Conservation (phyloP, 2,797 vertebrate genomes). For the Sardinella longiceps region DNA sequence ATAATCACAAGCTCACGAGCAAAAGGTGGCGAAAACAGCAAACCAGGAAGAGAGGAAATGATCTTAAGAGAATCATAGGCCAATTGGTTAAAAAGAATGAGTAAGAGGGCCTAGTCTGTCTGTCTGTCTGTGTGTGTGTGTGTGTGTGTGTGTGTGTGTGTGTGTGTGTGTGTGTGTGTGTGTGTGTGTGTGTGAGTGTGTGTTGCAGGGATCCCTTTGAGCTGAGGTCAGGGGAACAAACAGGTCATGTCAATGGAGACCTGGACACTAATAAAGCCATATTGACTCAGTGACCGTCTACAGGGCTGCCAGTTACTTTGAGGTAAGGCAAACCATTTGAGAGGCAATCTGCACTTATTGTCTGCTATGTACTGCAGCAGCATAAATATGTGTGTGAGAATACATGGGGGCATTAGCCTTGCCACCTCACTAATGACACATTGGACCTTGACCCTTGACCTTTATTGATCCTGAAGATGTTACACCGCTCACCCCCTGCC, state of each 20-base stretch:
- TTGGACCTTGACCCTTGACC: slow-evolving; percentile 65
- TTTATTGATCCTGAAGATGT: slow-evolving; percentile 29
- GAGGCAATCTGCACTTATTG: slow-evolving; percentile 66
- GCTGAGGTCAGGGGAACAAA: slow-evolving; percentile 64
- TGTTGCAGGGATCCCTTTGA: slow-evolving; percentile 60
- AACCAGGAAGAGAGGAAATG: neutral
- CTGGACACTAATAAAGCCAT: slow-evolving; percentile 65
- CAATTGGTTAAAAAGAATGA: slow-evolving; percentile 26
- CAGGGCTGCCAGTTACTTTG: slow-evolving; percentile 65
- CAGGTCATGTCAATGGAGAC: slow-evolving; percentile 63
- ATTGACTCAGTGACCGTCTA: slow-evolving; percentile 67
- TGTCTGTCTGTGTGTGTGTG: slow-evolving; percentile 33
- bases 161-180: neutral
- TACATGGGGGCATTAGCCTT: slow-evolving; percentile 41
- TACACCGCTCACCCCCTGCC: slow-evolving; percentile 31
- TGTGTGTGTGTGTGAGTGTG: neutral
- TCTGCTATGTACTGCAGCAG: neutral
- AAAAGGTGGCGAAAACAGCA: slow-evolving; percentile 57
- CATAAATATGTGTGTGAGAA: slow-evolving; percentile 27
- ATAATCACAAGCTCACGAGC: slow-evolving; percentile 65
- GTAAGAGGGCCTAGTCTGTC: slow-evolving; percentile 35
- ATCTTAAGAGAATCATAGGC: slow-evolving; percentile 15
- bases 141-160: slow-evolving; percentile 5
- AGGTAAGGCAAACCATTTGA: slow-evolving; percentile 61
- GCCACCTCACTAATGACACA: slow-evolving; percentile 44